phyloP scores from a whole-genome alignment of 2,888 invertebrate genomes.

The Calephelis perditalis region DNA sequence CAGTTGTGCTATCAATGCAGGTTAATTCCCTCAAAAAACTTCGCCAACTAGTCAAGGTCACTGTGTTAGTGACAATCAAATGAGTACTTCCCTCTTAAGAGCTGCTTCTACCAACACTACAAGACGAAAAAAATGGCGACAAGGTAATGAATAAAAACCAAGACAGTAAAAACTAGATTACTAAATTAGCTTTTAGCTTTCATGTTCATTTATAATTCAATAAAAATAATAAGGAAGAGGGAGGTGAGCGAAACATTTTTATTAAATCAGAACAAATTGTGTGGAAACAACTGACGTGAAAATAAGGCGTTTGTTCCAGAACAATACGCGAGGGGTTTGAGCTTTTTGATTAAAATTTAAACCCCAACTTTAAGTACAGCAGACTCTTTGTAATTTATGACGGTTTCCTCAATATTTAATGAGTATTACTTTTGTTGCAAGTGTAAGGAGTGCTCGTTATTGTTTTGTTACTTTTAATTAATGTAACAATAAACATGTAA shows the following conservation, averaged over 20 bases:
- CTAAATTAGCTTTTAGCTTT: too few relatives aligned
- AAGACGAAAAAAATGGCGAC: too few relatives aligned
- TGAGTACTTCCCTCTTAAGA: too few relatives aligned
- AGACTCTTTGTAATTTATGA: constrained; percentile 60
- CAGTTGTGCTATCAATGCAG: too few relatives aligned
- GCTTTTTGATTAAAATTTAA: constrained; percentile 76
- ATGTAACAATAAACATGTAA: background rate
- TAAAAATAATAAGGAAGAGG: background rate
- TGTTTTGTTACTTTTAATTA: constrained; percentile 17
- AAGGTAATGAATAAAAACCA: too few relatives aligned
- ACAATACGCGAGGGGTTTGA: constrained; percentile 59
- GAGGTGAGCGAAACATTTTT: constrained; percentile 33
- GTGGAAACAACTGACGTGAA: constrained; percentile 40
- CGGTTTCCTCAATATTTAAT: constrained; percentile 59
- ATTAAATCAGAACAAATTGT: constrained; percentile 42
- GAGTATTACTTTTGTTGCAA: constrained; percentile 49
- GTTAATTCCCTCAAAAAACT: too few relatives aligned
- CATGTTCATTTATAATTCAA: background rate
- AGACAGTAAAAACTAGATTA: too few relatives aligned
- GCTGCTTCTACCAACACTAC: too few relatives aligned
- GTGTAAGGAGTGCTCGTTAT: constrained; percentile 33
- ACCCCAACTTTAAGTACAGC: constrained; percentile 54
- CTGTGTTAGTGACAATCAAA: too few relatives aligned
- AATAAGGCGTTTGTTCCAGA: constrained; percentile 42
- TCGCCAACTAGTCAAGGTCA: too few relatives aligned